Conservation (phyloP, 2,888 invertebrate species). For the Sycophila texana region DNA sequence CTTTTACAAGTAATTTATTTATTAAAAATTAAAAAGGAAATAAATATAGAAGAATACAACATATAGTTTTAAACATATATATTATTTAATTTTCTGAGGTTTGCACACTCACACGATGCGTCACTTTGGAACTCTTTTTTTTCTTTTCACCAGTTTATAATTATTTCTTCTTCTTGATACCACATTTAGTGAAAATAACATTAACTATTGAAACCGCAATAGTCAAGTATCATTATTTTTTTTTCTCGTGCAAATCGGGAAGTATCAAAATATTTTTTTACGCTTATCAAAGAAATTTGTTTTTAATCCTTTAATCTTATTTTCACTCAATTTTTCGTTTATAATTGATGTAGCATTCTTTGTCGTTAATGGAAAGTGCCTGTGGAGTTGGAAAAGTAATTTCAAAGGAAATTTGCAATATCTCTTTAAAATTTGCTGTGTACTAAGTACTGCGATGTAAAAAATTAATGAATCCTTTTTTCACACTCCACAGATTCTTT, state of each 20-base stretch:
- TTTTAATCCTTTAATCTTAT: conserved; percentile 53
- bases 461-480: conserved; percentile 21
- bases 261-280: conserved; percentile 74
- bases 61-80: conserved; percentile 51
- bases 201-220: conserved; percentile 67
- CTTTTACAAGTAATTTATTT: conserved; percentile 1
- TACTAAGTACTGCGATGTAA: too few relatives aligned
- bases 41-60: conserved; percentile 26
- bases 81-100: conserved; percentile 64
- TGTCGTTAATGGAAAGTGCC: conserved; percentile 36
- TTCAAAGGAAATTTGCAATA: conserved; percentile 9
- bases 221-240: conserved; percentile 63
- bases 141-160: conserved; percentile 55
- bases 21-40: conserved; percentile 3
- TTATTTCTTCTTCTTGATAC: conserved; percentile 62
- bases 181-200: conserved; percentile 71
- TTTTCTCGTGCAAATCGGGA: conserved; percentile 70
- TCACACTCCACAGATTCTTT: conserved; percentile 52
- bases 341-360: conserved; percentile 32
- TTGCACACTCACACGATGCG: conserved; percentile 69
- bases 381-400: conserved; percentile 36
- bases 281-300: conserved; percentile 62
- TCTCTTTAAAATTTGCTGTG: conserved; percentile 38
- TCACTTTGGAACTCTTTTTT: conserved; percentile 48
- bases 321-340: conserved; percentile 53